Evolutionary conservation across 2,797 vertebrate genomes (phyloP).

Genomic region (Numenius phaeopus): DNA sequence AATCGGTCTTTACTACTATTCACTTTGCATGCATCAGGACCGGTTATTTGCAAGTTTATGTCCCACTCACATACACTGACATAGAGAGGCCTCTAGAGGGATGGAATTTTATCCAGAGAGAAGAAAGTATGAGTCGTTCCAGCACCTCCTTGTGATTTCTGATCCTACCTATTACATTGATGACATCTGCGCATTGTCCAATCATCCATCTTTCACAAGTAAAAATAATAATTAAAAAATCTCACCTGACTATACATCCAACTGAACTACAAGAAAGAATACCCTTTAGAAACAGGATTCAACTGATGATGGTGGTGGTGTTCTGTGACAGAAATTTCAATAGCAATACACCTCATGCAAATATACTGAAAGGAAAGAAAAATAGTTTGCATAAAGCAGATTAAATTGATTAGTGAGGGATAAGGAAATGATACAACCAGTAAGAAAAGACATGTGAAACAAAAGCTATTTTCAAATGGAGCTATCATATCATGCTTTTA

Average conservation of each 20-base stretch:
- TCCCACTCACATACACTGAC: not conserved
- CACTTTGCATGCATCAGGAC: not conserved
- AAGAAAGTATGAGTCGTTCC: not conserved
- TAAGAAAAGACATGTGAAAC: not conserved
- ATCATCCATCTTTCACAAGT: not conserved
- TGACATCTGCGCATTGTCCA: accelerated
- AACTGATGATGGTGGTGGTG: not conserved
- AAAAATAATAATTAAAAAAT: not conserved
- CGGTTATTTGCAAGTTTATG: not conserved
- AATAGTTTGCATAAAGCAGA: not conserved
- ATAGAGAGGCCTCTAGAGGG: not conserved
- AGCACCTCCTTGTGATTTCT: not conserved
- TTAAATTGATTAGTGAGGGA: not conserved
- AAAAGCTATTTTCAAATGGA: not conserved
- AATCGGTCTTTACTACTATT: not conserved
- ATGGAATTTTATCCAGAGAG: not conserved
- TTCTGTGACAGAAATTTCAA: not conserved
- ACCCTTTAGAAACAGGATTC: not conserved
- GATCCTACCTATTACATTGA: not conserved
- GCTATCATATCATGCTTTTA: not conserved
- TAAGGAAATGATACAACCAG: not conserved
- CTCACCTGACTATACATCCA: not conserved
- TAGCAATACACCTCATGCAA: accelerated
- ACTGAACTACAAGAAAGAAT: not conserved
- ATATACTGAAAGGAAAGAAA: not conserved